Conservation (phyloP, 2,888 invertebrate genomes). For the Monoplex corrugatus region DNA sequence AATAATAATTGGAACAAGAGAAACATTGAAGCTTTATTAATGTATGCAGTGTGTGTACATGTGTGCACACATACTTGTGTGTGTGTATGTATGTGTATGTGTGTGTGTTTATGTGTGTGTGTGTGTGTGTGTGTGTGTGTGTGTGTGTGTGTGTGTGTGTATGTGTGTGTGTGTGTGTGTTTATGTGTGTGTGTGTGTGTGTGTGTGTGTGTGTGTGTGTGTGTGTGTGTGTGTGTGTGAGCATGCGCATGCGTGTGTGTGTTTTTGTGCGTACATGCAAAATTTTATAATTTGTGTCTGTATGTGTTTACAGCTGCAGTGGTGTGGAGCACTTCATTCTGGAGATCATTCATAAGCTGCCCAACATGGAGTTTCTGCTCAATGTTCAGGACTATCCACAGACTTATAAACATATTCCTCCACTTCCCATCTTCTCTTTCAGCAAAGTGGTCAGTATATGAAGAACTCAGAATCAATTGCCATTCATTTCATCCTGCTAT, state of each 20-base stretch:
- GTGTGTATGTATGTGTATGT: too few relatives aligned
- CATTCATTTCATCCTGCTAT: too few relatives aligned
- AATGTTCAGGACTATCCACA: slow-evolving; percentile 98
- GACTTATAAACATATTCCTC: slow-evolving; percentile 85
- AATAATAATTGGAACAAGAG: too few relatives aligned
- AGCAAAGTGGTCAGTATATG: slow-evolving; percentile 87
- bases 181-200: neutral
- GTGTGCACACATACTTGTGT: too few relatives aligned
- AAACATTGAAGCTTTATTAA: too few relatives aligned
- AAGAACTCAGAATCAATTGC: too few relatives aligned
- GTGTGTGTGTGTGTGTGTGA: neutral
- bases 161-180: neutral
- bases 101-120: neutral
- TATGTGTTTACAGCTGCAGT: slow-evolving; percentile 86
- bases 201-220: neutral
- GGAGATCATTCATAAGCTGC: slow-evolving; percentile 87
- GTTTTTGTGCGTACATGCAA: neutral
- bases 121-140: neutral
- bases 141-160: neutral
- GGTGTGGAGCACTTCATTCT: slow-evolving; percentile 94
- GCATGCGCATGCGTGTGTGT: neutral
- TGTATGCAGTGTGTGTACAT: neutral
- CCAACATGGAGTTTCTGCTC: slow-evolving; percentile 92
- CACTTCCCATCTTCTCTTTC: slow-evolving; percentile 94
- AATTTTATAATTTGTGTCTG: neutral